These are phyloP conservation scores for Pelochelys cantorii DNA, from an alignment of 2,797 vertebrate species.

Conservation along the genomic window DNA sequence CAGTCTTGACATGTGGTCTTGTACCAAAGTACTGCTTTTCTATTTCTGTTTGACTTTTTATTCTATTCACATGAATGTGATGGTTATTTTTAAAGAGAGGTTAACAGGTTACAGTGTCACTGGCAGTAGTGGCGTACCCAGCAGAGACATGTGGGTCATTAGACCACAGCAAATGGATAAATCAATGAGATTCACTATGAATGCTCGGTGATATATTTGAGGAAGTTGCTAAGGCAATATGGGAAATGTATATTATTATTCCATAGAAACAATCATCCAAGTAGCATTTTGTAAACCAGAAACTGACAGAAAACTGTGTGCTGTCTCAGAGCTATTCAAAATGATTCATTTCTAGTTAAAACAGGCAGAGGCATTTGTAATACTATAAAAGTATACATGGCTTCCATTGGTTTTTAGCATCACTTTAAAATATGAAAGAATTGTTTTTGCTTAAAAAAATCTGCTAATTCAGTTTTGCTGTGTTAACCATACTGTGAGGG, in stretches of 20 bases:
- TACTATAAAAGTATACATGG: neutral
- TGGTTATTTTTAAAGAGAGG: slow-evolving; percentile 60
- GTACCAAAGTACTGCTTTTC: neutral
- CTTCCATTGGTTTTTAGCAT: neutral
- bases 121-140: slow-evolving; percentile 48
- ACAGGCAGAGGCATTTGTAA: slow-evolving; percentile 5
- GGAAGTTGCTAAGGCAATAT: slow-evolving; percentile 51
- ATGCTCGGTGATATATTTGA: slow-evolving; percentile 38
- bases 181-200: slow-evolving; percentile 54
- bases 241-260: neutral
- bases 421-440: neutral
- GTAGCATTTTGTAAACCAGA: slow-evolving; percentile 28
- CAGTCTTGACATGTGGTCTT: neutral
- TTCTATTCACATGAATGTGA: slow-evolving; percentile 19
- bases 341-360: neutral
- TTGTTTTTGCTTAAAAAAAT: neutral
- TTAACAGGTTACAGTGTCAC: slow-evolving; percentile 72
- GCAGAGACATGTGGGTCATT: slow-evolving; percentile 58
- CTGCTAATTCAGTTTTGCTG: neutral
- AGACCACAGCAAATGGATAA: slow-evolving; percentile 16
- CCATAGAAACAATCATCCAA: neutral
- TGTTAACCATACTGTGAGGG: neutral
- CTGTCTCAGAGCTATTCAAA: neutral
- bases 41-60: slow-evolving; percentile 8
- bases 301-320: neutral